Evolutionary conservation across 2,888 invertebrate species (phyloP), one percentile per base, ranked within the genome.

Genomic region (Rotaria sp.): DNA sequence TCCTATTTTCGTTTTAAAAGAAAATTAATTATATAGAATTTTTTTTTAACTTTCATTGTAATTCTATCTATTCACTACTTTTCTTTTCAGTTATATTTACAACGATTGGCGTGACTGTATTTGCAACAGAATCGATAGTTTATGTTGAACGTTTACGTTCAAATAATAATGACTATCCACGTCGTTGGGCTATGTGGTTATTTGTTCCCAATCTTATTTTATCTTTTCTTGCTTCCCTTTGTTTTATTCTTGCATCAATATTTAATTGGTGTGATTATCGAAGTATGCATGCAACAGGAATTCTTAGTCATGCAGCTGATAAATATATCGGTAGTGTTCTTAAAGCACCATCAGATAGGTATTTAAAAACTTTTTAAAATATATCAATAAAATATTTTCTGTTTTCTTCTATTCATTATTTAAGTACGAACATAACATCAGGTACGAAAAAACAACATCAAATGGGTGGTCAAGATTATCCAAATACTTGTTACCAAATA

Each of bases 251-350:
- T 38, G 75, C 75, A 13, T 38, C 75, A 26, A 80, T 80, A 8
- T 80, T 80, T 26, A 41, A 80, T 45, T 80, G 75, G 75, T 80
- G 45, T 80, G 75, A 80, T 80, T 80, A 80, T 80, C 24, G 45
- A 24, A 80, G 18, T n/a, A 80, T 80, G 75, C 7, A 80, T 26
- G 75, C 38, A 45, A 80, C 75, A 45, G 75, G 75, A 4, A 80
- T 80, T 45, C 45, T 80, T 26, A 80, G n/a, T 80, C 75, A 80
- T 80, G 26, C 41, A 24, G 75, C 10, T 24, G 75, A 80, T 45
- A 80, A 80, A 80, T 80, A 45, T 80, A 35, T 1, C 11, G 75
- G 41, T 8, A 80, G 75, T 45, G 75, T 80, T 45, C n/a, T 45
- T 26, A 80, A 80, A 80, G 45, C 75, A 80, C 75, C 75, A 11